Percentiles rank a stretch among this genome's conserved stretches.
Evolutionary conservation across 1,140 invertebrate genomes (phyloP).

Genomic region (Phenacoccus solenopsis): DNA sequence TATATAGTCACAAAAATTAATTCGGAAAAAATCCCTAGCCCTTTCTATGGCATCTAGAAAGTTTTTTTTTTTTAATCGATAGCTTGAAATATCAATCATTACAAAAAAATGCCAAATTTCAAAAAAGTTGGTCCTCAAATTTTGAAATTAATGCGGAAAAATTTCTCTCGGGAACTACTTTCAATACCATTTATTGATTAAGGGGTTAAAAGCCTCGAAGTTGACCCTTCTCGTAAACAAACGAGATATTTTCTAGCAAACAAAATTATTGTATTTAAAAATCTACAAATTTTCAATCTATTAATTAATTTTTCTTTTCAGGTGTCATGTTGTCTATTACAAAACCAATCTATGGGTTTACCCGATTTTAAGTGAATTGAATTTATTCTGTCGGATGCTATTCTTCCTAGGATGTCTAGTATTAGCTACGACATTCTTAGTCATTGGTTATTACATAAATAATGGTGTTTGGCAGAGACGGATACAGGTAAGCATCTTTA

Average conservation of each 20-base stretch:
- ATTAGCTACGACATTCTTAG: not conserved
- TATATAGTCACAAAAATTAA: no score
- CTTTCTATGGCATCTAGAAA: no score
- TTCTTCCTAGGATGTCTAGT: conserved; percentile 46
- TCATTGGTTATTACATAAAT: not conserved
- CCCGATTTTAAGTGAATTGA: conserved; percentile 62
- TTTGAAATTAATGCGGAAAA: not conserved
- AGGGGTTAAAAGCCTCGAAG: no score
- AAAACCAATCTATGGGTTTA: conserved; percentile 73
- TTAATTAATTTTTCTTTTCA: conserved; percentile 30
- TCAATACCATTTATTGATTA: not conserved
- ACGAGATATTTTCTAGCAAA: not conserved
- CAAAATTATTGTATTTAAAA: not conserved
- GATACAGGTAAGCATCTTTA: not conserved
- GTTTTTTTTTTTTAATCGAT: no score
- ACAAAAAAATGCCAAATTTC: no score
- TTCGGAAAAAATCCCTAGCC: no score
- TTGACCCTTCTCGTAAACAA: no score
- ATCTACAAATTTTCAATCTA: not conserved
- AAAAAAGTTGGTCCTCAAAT: no score
- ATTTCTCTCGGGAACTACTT: not conserved
- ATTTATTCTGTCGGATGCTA: conserved; percentile 48
- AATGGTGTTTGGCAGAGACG: not conserved
- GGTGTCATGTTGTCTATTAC: conserved; percentile 58
- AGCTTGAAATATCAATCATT: no score